A percentile compares a stretch with the other conserved stretches of the same genome.
Evolutionary conservation across 30 jellyfish, hydroid and myxozoan species (phyloP).

Genomic region (Haliclystus octoradiatus): DNA sequence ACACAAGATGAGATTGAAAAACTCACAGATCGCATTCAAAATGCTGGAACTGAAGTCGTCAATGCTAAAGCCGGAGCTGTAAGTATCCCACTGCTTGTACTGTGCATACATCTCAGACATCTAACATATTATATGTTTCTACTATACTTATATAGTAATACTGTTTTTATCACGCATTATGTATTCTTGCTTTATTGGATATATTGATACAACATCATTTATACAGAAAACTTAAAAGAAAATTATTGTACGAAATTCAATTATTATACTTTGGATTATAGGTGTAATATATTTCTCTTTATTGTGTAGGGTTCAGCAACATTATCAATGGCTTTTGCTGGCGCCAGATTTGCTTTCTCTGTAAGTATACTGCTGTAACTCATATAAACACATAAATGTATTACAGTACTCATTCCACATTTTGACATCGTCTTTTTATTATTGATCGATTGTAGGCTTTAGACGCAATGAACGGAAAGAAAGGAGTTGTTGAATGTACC

Average conservation of each 20-base stretch:
- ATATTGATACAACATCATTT: too few species aligned
- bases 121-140: too few species aligned
- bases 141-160: too few species aligned
- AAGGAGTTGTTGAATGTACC: constrained; percentile 96
- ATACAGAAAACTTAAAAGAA: too few species aligned
- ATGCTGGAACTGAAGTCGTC: constrained; percentile 99
- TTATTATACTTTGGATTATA: too few species aligned
- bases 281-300: too few species aligned
- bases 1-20: constrained; percentile 70
- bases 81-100: too few species aligned
- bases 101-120: too few species aligned
- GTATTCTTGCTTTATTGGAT: too few species aligned
- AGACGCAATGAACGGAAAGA: constrained; percentile 91
- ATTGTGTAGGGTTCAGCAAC: constrained; percentile 99
- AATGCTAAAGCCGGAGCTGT: constrained; percentile 99
- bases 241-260: too few species aligned
- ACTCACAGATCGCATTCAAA: constrained; percentile 74
- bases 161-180: too few species aligned
- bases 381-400: neutral
- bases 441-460: constrained; percentile 19
- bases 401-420: too few species aligned
- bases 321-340: constrained; percentile 98
- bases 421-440: neutral
- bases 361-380: constrained; percentile 5
- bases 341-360: constrained; percentile 94